These are phyloP conservation scores for Dysdera silvatica DNA, from an alignment of 1,140 invertebrate species.

Conservation along the genomic window DNA sequence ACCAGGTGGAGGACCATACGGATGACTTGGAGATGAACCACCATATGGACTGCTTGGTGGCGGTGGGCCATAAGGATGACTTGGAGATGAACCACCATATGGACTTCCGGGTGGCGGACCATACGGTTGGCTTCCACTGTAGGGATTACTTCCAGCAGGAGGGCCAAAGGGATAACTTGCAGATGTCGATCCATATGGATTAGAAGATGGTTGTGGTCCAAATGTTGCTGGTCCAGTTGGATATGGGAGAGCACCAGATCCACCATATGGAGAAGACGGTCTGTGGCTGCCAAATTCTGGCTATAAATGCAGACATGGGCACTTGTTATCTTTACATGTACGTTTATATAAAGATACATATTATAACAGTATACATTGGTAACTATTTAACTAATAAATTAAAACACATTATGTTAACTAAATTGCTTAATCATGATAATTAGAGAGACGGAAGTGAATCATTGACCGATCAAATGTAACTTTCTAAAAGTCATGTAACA, in stretches of 20 bases:
- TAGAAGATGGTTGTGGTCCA: slow-evolving; percentile 3
- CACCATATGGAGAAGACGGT: slow-evolving; percentile 13
- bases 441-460: too few species aligned
- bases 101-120: slow-evolving; percentile 6
- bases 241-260: slow-evolving; percentile 12
- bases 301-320: too few species aligned
- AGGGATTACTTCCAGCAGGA: background rate
- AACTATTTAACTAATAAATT: too few species aligned
- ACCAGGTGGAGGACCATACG: slow-evolving; percentile 2
- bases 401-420: too few species aligned
- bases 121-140: background rate
- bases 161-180: background rate
- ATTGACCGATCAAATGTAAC: too few species aligned
- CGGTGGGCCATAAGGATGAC: slow-evolving; percentile 21
- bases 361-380: too few species aligned
- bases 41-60: slow-evolving; percentile 5
- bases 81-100: background rate
- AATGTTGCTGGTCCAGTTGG: slow-evolving; percentile 14
- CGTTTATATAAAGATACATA: too few species aligned
- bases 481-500: too few species aligned
- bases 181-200: slow-evolving; percentile 9
- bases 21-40: background rate
- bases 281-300: too few species aligned
- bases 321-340: too few species aligned
- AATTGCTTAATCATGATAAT: too few species aligned